Evolutionary conservation across 2,888 invertebrate genomes (phyloP).

Genomic region (Polyploca ridens): DNA sequence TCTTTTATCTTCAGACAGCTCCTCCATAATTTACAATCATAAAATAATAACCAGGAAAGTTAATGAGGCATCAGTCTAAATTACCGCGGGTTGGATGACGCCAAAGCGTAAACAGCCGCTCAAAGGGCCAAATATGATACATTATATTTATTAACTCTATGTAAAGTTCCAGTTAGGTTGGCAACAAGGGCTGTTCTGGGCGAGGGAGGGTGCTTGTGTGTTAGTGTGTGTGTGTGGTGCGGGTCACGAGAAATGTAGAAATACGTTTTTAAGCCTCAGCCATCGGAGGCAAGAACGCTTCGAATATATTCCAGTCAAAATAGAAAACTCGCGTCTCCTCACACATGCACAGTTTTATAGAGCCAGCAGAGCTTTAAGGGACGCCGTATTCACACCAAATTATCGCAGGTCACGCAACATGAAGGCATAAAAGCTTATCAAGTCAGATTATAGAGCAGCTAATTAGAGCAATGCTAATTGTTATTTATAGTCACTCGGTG

Average conservation of each 20-base stretch:
- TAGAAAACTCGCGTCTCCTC: conserved; percentile 13
- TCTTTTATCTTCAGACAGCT: conserved; percentile 58
- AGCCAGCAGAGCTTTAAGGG: conserved; percentile 26
- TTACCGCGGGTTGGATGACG: conserved; percentile 50
- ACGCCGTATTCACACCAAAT: conserved; percentile 60
- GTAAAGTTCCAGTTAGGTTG: conserved; percentile 57
- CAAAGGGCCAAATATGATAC: conserved; percentile 46
- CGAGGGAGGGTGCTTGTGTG: conserved; percentile 41
- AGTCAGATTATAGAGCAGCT: conserved; percentile 59
- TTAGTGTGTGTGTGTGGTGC: conserved; percentile 27
- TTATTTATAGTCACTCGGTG: conserved; percentile 60
- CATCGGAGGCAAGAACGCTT: conserved; percentile 28
- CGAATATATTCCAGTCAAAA: conserved; percentile 9
- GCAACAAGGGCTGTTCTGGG: conserved; percentile 46
- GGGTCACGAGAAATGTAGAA: conserved; percentile 19
- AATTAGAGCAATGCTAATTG: conserved; percentile 70
- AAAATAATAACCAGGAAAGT: conserved; percentile 65
- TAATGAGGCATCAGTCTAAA: conserved; percentile 66
- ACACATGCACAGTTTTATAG: conserved; percentile 12
- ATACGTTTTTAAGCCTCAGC: conserved; percentile 11
- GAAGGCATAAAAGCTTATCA: conserved; percentile 75
- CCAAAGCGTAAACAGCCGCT: conserved; percentile 46
- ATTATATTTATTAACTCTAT: conserved; percentile 50
- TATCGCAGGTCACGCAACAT: conserved; percentile 65
- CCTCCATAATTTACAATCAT: conserved; percentile 65